Conservation (phyloP, 2,888 invertebrate genomes). For the Microctonus brassicae region DNA sequence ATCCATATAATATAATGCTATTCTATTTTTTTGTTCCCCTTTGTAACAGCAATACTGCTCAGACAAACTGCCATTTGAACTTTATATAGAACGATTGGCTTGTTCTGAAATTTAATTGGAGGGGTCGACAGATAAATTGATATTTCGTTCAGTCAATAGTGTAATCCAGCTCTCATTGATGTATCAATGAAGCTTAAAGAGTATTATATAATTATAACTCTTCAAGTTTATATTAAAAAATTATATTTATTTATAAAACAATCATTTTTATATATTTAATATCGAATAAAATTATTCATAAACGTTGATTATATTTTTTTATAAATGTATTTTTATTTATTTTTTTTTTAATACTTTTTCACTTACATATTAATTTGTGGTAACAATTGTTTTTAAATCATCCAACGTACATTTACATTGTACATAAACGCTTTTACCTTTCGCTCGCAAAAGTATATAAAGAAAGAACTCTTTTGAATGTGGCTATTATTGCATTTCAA, state of each 20-base stretch:
- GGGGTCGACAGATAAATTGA: conserved; percentile 28
- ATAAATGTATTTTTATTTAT: no score
- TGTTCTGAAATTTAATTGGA: conserved; percentile 61
- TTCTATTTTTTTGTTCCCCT: neutral
- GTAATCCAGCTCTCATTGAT: conserved; percentile 10
- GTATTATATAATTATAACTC: no score
- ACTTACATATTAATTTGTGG: neutral
- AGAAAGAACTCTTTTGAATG: neutral
- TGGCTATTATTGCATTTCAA: conserved; percentile 46
- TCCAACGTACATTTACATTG: neutral
- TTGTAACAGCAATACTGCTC: neutral
- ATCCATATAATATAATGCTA: neutral
- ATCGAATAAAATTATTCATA: neutral
- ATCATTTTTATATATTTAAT: no score
- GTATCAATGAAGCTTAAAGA: no score
- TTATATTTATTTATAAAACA: no score
- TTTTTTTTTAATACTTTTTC: no score
- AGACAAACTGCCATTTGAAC: neutral
- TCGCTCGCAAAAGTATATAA: neutral
- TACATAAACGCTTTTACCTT: neutral
- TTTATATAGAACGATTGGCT: conserved; percentile 55
- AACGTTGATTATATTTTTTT: no score
- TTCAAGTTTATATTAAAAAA: no score
- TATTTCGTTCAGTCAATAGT: neutral
- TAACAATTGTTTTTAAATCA: neutral